Evolutionary conservation across 1,140 invertebrate genomes (phyloP), one percentile per base, ranked within the genome.

Genomic region (Zaprionus capensis): DNA sequence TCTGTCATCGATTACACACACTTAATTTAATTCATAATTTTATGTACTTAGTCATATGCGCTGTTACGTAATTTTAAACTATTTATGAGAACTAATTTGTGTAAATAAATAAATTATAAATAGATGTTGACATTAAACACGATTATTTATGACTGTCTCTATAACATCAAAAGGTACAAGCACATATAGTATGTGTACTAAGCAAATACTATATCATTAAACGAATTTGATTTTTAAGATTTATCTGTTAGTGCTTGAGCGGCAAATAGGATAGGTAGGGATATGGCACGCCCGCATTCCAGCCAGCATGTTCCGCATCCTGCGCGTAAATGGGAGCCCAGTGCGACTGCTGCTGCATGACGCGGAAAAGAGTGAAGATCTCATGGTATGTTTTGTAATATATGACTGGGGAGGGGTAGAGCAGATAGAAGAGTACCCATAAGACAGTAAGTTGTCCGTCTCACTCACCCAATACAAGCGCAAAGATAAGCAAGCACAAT

Each of bases 1-100:
- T 49, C 59, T 44, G 69, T 61, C 69, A 72, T 53, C 66, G 68
- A 20, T 57, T 75, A 71, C 34, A 70, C 28, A 2, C 31, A 36
- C 68, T 62, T 71, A 90, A 72, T 55, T 76, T 77, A 85, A 82
- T 74, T 70, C 57, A 63, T 71, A 85, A 74, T 69, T 66, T 78
- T 85, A 85, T 90, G 65, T 80, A 90, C 82, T 90, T 90, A 90
- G 85, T 90, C 85, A 90, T 90, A 90, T 85, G 85, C 85, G 85
- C 85, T 90, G 85, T 90, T 90, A 90, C 88, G 85, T 90, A 90
- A 90, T 90, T 90, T 85, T 90, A 90, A 90, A 79, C 85, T 90
- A 90, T 90, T 90, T 90, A 90, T 90, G 85, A 90, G 85, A 90
- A 91, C 81, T 90, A 80, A 80, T 73, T 68, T 69, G 69, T 82